Base-by-base conservation (phyloP, 1,140 invertebrate species). In the Drosophila murphyi region DNA sequence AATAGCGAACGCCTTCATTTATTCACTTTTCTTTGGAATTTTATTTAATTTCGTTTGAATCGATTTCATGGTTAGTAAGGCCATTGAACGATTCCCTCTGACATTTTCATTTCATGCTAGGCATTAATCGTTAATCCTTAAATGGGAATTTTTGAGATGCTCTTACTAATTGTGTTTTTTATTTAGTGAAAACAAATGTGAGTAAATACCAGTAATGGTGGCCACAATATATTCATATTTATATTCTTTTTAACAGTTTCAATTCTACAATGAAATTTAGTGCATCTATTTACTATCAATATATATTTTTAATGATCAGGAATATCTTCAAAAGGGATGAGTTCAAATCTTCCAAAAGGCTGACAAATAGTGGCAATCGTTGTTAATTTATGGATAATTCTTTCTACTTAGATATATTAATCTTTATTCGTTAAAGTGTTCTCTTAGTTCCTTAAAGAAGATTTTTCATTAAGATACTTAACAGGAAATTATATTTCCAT, bases 11-110 rank as follows among this genome's bases (percentile, higher is more conserved):
- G 4, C n/a, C 29, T 35, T 68, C 12, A n/a, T 3, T 37, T 54
- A 3, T 45, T 0, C 20, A 20, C 20, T 10, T 48, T 45, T 28
- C 1, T 54, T 37, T 59, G 20, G n/a, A 1, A 5, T 48, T 37
- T 10, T 28, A 28, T 37, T 59, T 5, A 3, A 32, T 63, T 5
- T 20, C 4, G 5, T 20, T 59, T 34, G 12, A 67, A 70, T 71
- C 47, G n/a, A 4, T 43, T 51, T 59, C 31, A 78, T 76, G 80
- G 80, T 82, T 83, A 79, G 80, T 75, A 75, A 75, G 72, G 72
- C 72, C 72, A 71, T 64, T 45, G 28, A 63, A 64, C 32, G 47
- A 75, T 59, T 47, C 3, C 31, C 10, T 62, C 10, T 34, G n/a
- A n/a, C 5, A 12, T 4, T 43, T n/a, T 43, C 10, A 43, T n/a